phyloP scores from a whole-genome alignment of 2,797 vertebrate genomes.

The Coccyzus lansbergi region DNA sequence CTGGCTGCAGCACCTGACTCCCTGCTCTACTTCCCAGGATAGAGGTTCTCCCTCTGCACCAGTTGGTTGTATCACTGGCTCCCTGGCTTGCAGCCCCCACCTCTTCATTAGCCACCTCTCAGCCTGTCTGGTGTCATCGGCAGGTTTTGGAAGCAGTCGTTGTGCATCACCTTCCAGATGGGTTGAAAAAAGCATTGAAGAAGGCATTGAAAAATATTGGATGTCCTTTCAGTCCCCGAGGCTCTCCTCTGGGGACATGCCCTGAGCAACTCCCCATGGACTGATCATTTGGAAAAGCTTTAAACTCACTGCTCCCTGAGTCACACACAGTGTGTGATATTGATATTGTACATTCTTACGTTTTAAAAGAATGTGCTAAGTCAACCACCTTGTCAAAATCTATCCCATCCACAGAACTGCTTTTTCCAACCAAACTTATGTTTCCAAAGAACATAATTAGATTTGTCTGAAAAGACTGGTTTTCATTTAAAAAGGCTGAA shows the following conservation, averaged over 20 bases:
- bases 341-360: not conserved
- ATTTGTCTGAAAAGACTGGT: not conserved
- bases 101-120: not conserved
- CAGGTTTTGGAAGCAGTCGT: not conserved
- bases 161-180: not conserved
- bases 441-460: not conserved
- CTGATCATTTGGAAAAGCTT: not conserved
- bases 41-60: fast-evolving
- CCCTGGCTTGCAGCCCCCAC: not conserved
- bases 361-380: not conserved
- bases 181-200: not conserved
- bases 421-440: slow-evolving; percentile 2
- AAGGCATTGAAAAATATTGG: not conserved
- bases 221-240: not conserved
- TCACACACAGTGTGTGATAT: fast-evolving
- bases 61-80: not conserved
- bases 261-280: not conserved
- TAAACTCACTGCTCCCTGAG: not conserved
- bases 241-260: not conserved
- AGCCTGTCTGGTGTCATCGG: not conserved
- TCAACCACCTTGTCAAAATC: not conserved
- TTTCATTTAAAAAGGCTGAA: not conserved
- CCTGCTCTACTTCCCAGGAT: not conserved
- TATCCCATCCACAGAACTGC: not conserved
- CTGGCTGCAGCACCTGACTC: not conserved